phyloP scores from a whole-genome alignment of 2,113 vertebrate genomes.

The Montifringilla adamsi region DNA sequence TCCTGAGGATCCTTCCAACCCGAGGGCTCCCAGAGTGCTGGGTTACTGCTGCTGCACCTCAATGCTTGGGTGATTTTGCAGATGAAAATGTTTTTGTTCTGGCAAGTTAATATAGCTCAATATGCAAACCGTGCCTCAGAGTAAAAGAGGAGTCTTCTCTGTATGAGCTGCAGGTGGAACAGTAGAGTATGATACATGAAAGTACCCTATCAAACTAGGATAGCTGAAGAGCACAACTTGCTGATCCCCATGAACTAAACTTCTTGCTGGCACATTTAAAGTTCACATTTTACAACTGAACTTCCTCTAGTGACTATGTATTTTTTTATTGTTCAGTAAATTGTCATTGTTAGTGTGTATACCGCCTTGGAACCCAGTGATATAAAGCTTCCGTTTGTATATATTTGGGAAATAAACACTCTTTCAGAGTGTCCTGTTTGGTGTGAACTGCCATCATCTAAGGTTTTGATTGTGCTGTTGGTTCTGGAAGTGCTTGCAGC shows the following conservation, averaged over 20 bases:
- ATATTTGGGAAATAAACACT: not conserved
- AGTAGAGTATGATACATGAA: not conserved
- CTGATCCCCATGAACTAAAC: not conserved
- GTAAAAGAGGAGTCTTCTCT: not conserved
- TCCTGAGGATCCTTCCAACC: not conserved
- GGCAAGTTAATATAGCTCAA: not conserved
- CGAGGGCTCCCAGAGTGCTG: accelerated
- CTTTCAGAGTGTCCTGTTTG: not conserved
- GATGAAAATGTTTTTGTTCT: not conserved
- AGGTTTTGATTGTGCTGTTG: not conserved
- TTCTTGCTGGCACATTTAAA: not conserved
- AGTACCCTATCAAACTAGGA: not conserved
- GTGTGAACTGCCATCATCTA: not conserved
- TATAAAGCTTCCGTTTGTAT: not conserved
- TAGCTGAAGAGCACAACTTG: not conserved
- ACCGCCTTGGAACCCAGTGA: not conserved
- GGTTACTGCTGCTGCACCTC: not conserved
- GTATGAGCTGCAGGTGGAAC: not conserved
- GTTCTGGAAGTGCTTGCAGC: not conserved
- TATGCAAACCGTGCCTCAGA: not conserved
- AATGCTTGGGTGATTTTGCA: not conserved
- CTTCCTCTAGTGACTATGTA: not conserved
- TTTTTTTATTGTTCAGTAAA: not conserved
- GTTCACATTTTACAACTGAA: not conserved
- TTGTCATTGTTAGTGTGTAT: not conserved